Evolutionary conservation across 2,797 vertebrate genomes (phyloP), one percentile per base, ranked within the genome.

Genomic region (Pseudochirops corinnae): DNA sequence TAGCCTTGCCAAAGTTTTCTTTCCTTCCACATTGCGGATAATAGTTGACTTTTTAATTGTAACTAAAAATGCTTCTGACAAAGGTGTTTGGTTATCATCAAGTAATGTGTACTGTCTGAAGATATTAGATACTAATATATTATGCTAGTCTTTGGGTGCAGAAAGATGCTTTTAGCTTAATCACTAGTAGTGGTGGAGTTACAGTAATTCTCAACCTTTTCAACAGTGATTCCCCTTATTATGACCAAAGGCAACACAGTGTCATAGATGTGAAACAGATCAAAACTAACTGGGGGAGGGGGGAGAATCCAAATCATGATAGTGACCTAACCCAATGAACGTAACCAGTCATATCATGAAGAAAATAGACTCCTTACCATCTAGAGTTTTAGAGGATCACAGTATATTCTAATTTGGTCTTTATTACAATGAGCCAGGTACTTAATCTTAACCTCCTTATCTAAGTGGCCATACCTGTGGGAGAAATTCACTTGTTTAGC

Each of bases 21-120:
- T 24, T 53, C 0, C 0, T 31, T 82, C 82, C 3, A 56, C 18
- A 6, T 12, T 0, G 39, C 58, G 60, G 0, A 13, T 1, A 2
- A 28, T 6, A 3, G 57, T 0, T 11, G 62, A 7, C 16, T 29
- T 6, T 53, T 6, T 53, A 0, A 0, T 55, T 12, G 11, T 46
- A 82, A 82, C n/a, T 82, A 46, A 82, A 82, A 87, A 87, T 26
- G 74, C 9, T 87, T 46, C 74, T 87, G n/a, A n/a, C n/a, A n/a
- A n/a, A n/a, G n/a, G n/a, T n/a, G 9, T 50, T 87, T 87, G 74
- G 39, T 82, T 82, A 82, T 50, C 39, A 50, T 87, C 39, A 50
- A 87, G 21, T 87, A 11, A 12, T 46, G 14, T 50, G 7, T 26
- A 46, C 39, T 46, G 21, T 46, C 21, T 87, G 39, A 87, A 87